Evolutionary conservation across 1,140 invertebrate species (phyloP), one percentile per base, ranked within the genome.

Genomic region (Aphelenchoides avenae): DNA sequence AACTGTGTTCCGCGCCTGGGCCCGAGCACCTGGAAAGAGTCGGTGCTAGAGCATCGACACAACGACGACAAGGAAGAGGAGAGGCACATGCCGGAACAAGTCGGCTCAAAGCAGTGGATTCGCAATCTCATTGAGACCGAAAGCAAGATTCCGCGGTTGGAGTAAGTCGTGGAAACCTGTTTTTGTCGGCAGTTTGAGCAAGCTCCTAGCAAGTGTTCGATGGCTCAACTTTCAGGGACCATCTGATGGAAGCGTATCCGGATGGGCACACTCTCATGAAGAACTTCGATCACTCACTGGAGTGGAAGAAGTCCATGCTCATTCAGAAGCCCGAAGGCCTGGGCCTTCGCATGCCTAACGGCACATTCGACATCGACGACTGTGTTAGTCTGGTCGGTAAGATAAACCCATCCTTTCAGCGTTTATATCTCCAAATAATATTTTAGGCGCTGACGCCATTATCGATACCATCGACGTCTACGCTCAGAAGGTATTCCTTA

Each of bases 401-500:
- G n/a, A n/a, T n/a, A n/a, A n/a, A n/a, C n/a, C 24, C 26, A 7
- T 7, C 26, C 64, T 20, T 63, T 68, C 6, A 34, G 3, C 3
- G 5, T 46, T 24, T 46, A 18, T 5, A 18, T 46, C 24, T 46
- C 13, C n/a, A 27, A 20, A 11, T 13, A n/a, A 44, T 29, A 36
- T n/a, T 46, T 46, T n/a, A 58, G 70, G 68, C 3, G 47, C 34
- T 1, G 47, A 64, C 18, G 43, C 58, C 20, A 42, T 49, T 30
- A 57, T 71, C 20, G 69, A 71, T 31, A 64, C 64, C 5, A 64
- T 71, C 1, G 61, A 68, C 31, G 69, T 71, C 1, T 57, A 65
- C 20, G 47, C 55, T 26, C 69, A 71, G 33, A 29, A 43, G 29
- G n/a, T n/a, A n/a, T n/a, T n/a, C n/a, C n/a, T n/a, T n/a, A n/a